Conservation (phyloP, 2,888 invertebrate species). For the Rhyacophila evoluta region DNA sequence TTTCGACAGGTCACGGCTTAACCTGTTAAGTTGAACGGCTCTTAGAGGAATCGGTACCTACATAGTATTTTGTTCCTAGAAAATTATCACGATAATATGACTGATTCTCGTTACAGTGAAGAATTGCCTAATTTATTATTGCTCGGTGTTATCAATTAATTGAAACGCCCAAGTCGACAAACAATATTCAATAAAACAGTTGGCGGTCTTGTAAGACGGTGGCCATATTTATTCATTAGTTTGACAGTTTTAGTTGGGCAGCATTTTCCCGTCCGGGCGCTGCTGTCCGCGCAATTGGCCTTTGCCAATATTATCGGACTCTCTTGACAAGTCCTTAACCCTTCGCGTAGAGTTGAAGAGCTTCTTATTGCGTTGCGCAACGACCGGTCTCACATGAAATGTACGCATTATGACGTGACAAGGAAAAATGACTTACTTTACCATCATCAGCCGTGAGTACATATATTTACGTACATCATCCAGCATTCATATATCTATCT, state of each 20-base stretch:
- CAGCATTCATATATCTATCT: too few species aligned
- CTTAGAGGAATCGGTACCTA: too few species aligned
- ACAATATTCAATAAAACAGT: constrained; percentile 11
- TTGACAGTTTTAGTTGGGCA: constrained; percentile 4
- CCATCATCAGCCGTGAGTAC: too few species aligned
- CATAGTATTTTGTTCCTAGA: neutral
- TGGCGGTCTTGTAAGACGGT: neutral
- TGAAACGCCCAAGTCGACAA: neutral
- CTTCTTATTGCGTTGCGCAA: constrained; percentile 5
- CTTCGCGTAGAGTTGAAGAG: neutral
- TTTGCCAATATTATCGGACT: constrained; percentile 19
- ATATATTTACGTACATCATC: too few species aligned
- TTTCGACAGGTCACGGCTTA: too few species aligned
- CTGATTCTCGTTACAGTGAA: neutral
- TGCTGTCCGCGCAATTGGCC: constrained; percentile 4
- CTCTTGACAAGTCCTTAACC: constrained; percentile 7
- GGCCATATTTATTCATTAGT: constrained; percentile 31
- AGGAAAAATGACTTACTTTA: too few species aligned
- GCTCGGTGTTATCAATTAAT: neutral
- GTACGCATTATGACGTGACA: neutral
- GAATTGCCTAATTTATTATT: constrained; percentile 8
- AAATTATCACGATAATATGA: neutral
- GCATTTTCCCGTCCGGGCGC: neutral
- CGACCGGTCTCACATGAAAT: neutral
- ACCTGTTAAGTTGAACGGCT: too few species aligned